Conservation (phyloP, 2,113 vertebrate species). For the Pangasianodon gigas region DNA sequence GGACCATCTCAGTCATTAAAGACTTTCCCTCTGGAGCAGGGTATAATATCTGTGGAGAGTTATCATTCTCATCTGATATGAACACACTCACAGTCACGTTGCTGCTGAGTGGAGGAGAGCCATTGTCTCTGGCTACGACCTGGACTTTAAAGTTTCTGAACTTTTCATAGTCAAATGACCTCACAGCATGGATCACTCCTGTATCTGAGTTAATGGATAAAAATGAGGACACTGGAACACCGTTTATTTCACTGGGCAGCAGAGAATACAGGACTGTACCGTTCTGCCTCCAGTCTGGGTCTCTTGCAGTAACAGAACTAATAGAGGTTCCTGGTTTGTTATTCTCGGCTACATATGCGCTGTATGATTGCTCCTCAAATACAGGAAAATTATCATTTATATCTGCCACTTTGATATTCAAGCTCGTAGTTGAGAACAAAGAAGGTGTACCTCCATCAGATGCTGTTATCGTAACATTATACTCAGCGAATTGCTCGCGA, state of each 20-base stretch:
- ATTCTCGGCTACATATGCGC: conserved; percentile 46
- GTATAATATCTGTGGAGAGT: conserved; percentile 59
- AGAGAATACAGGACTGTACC: conserved; percentile 35
- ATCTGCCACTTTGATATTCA: conserved; percentile 47
- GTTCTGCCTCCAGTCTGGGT: conserved; percentile 51
- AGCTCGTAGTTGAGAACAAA: conserved; percentile 52
- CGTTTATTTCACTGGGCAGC: conserved; percentile 40
- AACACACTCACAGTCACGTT: conserved; percentile 56
- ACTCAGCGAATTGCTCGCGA: conserved; percentile 58
- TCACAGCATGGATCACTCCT: conserved; percentile 53
- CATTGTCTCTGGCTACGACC: conserved; percentile 57
- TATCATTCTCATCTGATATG: conserved; percentile 60
- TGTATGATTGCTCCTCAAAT: conserved; percentile 50
- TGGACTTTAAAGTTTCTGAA: conserved; percentile 54
- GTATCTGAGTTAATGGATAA: conserved; percentile 53
- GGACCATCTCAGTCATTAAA: too few species aligned
- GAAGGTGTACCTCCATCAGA: conserved; percentile 66
- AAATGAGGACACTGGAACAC: conserved; percentile 31
- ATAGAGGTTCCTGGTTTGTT: conserved; percentile 48
- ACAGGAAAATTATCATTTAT: conserved; percentile 56
- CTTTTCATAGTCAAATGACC: conserved; percentile 59
- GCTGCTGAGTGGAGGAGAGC: conserved; percentile 56
- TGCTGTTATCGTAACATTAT: conserved; percentile 68
- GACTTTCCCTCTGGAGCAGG: conserved; percentile 42
- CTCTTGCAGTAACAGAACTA: conserved; percentile 49